Evolutionary conservation across 1,140 invertebrate species (phyloP).

Genomic region (Drosophila elegans): DNA sequence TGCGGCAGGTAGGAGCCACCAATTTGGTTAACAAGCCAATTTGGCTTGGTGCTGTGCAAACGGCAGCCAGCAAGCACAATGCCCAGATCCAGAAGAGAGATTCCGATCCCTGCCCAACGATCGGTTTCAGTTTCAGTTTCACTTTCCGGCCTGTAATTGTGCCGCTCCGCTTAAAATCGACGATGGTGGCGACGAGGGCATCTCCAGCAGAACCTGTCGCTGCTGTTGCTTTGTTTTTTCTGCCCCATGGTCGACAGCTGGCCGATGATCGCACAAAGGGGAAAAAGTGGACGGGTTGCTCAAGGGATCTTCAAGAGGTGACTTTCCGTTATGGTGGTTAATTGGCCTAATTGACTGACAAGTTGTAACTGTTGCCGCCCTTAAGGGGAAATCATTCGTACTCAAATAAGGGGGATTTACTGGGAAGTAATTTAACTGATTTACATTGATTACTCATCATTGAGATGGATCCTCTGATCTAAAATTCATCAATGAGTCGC

Average conservation of each 20-base stretch:
- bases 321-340: slow-evolving; percentile 74
- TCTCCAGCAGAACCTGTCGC: slow-evolving; percentile 44
- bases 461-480: slow-evolving; percentile 17
- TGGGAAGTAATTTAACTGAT: slow-evolving; percentile 6
- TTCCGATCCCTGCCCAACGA: slow-evolving; percentile 26
- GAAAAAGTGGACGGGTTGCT: slow-evolving; percentile 21
- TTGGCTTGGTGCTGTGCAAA: slow-evolving; percentile 52
- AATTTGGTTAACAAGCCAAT: slow-evolving; percentile 82
- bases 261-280: slow-evolving; percentile 12
- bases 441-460: slow-evolving; percentile 29
- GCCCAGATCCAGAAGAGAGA: slow-evolving; percentile 29
- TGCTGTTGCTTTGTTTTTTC: slow-evolving; percentile 7
- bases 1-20: slow-evolving; percentile 50
- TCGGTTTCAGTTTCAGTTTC: slow-evolving; percentile 69
- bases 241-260: slow-evolving; percentile 43
- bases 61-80: slow-evolving; percentile 16
- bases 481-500: background rate
- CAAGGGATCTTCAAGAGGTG: slow-evolving; percentile 20
- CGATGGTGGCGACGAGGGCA: slow-evolving; percentile 8
- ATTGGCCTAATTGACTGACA: slow-evolving; percentile 66
- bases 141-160: slow-evolving; percentile 81
- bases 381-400: slow-evolving; percentile 21
- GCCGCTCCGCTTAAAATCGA: slow-evolving; percentile 26
- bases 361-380: slow-evolving; percentile 49
- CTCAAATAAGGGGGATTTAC: slow-evolving; percentile 1